Base-by-base conservation (phyloP, 37 sponge, comb jelly and placozoan species). In the Cliona cf. orientalis region DNA sequence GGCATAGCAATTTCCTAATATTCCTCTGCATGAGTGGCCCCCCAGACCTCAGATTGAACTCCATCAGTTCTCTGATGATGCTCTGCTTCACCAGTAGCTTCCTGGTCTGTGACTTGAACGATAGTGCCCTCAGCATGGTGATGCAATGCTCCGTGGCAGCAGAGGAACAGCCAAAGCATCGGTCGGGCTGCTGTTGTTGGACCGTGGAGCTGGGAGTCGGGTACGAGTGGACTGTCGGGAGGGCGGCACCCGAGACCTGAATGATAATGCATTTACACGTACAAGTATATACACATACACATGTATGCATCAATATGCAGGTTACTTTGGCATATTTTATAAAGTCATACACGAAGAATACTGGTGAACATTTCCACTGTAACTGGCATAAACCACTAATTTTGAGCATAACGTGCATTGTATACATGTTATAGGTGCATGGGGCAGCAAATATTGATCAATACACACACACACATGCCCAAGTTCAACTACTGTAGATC, bases 81-180 rank as follows among this genome's bases (percentile, higher is more conserved):
- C 81, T 81, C 81, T 76, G 70, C 37, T 72, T 32, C 36, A 89
- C 86, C 21, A 95, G 76, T 19, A 62, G 63, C 19, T 39, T 43
- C 21, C 93, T 46, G 0, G 85, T 92, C 46, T 83, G 73, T 2
- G 87, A 42, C 29, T 35, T 43, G 61, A 80, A 46, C 39, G 96
- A 78, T 33, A 92, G 87, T 14, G 96, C 96, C 69, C 78, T 88
- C 57, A 95, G 86, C 28, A 95, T 55, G 0, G 90, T 90, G 70
- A 95, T 85, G 63, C 96, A 95, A 56, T 95, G 90, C 29, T 92
- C 96, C 1, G 80, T 79, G 0, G 96, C 79, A 3, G 96, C 86
- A 33, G 93, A 89, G 39, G 85, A 65, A 73, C 96, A 95, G 31
- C 96, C 90, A 68, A 85, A 95, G 66, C 96, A 95, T 44, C 69